These are phyloP conservation scores for Cotesia congregata DNA, from an alignment of 2,888 invertebrate genomes.

Conservation along the genomic window DNA sequence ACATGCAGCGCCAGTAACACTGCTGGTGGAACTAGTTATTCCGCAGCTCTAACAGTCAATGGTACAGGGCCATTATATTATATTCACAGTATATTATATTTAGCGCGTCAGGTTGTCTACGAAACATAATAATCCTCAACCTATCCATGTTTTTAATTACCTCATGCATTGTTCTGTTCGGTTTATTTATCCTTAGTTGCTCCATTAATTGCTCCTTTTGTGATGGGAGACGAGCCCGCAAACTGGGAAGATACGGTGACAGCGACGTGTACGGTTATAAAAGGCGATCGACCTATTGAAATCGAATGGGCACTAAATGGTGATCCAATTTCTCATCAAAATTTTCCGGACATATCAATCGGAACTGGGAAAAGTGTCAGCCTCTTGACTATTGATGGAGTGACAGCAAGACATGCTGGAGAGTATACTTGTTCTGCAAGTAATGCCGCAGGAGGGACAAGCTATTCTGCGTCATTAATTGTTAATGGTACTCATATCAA, in stretches of 20 bases:
- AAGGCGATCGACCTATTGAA: slow-evolving; percentile 82
- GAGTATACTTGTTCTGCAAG: slow-evolving; percentile 73
- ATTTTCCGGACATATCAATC: slow-evolving; percentile 70
- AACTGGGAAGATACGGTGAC: slow-evolving; percentile 80
- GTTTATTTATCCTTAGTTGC: slow-evolving; percentile 73
- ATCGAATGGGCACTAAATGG: slow-evolving; percentile 84
- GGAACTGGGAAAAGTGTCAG: slow-evolving; percentile 71
- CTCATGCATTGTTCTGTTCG: not conserved
- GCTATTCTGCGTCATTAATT: slow-evolving; percentile 70
- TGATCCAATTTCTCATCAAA: slow-evolving; percentile 67
- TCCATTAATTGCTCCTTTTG: slow-evolving; percentile 81
- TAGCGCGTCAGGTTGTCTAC: slow-evolving; percentile 37
- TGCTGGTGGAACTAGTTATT: slow-evolving; percentile 77
- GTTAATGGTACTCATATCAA: slow-evolving; percentile 70
- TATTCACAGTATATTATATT: slow-evolving; percentile 3
- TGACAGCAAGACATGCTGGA: slow-evolving; percentile 73
- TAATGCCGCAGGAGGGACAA: slow-evolving; percentile 71
- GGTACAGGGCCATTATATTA: slow-evolving; percentile 37
- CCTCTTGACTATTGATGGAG: slow-evolving; percentile 73
- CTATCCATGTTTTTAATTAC: not conserved
- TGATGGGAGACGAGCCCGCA: slow-evolving; percentile 79
- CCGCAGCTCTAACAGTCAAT: slow-evolving; percentile 75
- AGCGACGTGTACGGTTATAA: slow-evolving; percentile 78
- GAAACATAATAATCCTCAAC: slow-evolving; percentile 36
- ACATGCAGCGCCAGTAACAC: slow-evolving; percentile 77